Evolutionary conservation across 1,140 invertebrate species (phyloP).

Genomic region (Schlechtendalia chinensis): DNA sequence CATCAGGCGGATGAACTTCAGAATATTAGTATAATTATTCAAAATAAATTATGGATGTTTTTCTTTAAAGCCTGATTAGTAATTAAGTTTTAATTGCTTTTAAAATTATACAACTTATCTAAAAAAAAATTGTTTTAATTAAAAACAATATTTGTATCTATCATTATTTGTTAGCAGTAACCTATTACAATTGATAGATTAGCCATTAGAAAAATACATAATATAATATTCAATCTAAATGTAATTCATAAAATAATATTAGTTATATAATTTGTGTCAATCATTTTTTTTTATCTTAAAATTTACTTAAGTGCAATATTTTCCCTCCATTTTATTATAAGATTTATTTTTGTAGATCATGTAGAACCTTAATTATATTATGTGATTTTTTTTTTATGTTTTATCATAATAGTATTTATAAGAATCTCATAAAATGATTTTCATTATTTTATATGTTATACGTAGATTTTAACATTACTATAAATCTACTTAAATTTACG

Average conservation of each 20-base stretch:
- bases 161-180: background rate
- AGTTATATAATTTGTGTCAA: background rate
- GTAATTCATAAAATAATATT: constrained; percentile 2
- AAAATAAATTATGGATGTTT: constrained; percentile 2
- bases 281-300: background rate
- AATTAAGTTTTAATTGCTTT: constrained; percentile 2
- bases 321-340: constrained; percentile 42
- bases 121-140: background rate
- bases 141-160: constrained; percentile 3
- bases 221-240: background rate
- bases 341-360: background rate
- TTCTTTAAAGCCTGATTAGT: constrained; percentile 41
- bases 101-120: background rate
- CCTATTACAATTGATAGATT: background rate
- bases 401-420: constrained; percentile 24
- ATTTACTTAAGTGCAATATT: constrained; percentile 45
- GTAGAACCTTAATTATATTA: background rate
- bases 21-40: constrained; percentile 26
- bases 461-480: background rate
- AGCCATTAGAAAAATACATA: constrained; percentile 4
- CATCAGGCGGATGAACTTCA: constrained; percentile 44
- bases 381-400: constrained; percentile 8
- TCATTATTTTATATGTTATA: background rate
- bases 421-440: constrained; percentile 16
- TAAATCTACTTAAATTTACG: constrained; percentile 24